Percentiles rank a stretch among this genome's conserved stretches.
phyloP scores from a whole-genome alignment of 2,888 invertebrate species.

The Microplitis deprimator region DNA sequence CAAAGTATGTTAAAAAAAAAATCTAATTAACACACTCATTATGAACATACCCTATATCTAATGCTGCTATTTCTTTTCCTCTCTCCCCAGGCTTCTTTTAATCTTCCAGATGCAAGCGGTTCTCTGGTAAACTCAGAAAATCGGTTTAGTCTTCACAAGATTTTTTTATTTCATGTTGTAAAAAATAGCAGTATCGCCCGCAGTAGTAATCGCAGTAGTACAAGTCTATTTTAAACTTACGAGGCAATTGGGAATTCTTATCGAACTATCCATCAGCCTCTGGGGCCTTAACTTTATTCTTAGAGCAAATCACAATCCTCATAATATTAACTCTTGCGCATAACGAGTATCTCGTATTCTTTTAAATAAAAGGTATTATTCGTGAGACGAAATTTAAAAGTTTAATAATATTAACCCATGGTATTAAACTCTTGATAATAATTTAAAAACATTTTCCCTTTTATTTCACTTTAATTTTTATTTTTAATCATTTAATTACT shows the following conservation, averaged over 20 bases:
- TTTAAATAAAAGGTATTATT: not conserved
- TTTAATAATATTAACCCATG: not conserved
- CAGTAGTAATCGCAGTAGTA: not conserved
- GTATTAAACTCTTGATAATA: not conserved
- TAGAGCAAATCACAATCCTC: not conserved
- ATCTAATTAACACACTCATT: too few relatives aligned
- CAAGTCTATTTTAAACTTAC: constrained; percentile 7
- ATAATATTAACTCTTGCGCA: constrained; percentile 8
- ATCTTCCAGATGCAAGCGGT: not conserved
- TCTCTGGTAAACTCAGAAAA: constrained; percentile 16
- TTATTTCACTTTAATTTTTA: not conserved
- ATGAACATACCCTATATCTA: not conserved
- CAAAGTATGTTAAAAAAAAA: not conserved
- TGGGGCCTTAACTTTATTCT: not conserved
- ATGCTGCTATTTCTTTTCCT: not conserved
- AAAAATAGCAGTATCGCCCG: not conserved
- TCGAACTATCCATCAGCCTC: constrained; percentile 9
- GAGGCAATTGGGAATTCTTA: constrained; percentile 8
- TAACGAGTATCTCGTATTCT: not conserved
- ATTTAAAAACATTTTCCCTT: not conserved
- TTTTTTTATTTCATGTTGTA: not conserved
- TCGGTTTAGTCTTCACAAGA: constrained; percentile 18
- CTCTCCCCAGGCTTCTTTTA: not conserved
- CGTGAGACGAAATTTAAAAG: not conserved
- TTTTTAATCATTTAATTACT: not conserved